Evolutionary conservation across 1,140 invertebrate genomes (phyloP).

Genomic region (Drosophila grimshawi): DNA sequence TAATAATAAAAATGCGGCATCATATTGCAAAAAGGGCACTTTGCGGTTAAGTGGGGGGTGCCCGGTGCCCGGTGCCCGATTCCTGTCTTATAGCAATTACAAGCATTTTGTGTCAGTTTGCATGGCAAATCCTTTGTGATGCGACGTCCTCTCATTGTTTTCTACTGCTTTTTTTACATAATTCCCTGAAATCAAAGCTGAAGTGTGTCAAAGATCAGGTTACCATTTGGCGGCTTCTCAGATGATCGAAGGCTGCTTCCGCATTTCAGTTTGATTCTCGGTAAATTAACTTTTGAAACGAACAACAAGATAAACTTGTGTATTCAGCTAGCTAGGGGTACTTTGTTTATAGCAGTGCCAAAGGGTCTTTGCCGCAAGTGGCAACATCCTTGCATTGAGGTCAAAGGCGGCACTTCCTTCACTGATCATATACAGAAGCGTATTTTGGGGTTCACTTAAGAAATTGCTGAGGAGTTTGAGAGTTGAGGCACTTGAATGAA

Average conservation of each 20-base stretch:
- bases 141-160: conserved; percentile 43
- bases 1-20: conserved; percentile 77
- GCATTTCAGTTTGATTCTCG: conserved; percentile 80
- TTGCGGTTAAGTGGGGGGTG: conserved; percentile 57
- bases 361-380: conserved; percentile 49
- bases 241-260: conserved; percentile 60
- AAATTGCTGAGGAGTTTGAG: not conserved
- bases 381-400: conserved; percentile 57
- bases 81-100: conserved; percentile 65
- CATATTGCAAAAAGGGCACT: conserved; percentile 51
- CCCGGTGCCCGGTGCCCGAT: too few relatives aligned
- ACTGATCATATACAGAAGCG: not conserved
- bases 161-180: conserved; percentile 52
- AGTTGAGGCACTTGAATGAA: too few relatives aligned
- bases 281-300: conserved; percentile 80
- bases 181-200: conserved; percentile 80
- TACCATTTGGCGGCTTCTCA: conserved; percentile 61
- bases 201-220: conserved; percentile 80
- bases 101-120: conserved; percentile 82
- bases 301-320: conserved; percentile 44
- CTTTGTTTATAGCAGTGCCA: conserved; percentile 48
- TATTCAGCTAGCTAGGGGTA: conserved; percentile 42
- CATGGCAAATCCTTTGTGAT: conserved; percentile 64
- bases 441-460: not conserved
- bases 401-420: conserved; percentile 41